Conservation (phyloP, 2,113 vertebrate genomes). For the Probosciger aterrimus region DNA sequence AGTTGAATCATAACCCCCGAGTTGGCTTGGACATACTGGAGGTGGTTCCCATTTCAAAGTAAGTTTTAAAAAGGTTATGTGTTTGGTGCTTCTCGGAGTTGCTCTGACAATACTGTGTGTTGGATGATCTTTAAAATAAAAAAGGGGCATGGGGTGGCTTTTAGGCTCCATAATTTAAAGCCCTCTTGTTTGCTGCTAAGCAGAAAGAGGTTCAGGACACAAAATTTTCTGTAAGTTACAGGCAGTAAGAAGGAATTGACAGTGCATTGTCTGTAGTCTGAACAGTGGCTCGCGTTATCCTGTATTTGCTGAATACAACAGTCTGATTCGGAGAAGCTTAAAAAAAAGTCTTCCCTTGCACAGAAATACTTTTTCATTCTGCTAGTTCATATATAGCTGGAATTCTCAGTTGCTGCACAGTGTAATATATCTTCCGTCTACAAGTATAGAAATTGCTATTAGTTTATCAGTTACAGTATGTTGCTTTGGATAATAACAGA, state of each 20-base stretch:
- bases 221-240: neutral
- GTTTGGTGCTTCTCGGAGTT: neutral
- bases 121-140: neutral
- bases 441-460: neutral
- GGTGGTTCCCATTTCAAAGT: conserved; percentile 98
- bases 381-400: neutral
- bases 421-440: neutral
- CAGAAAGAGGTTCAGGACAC: neutral
- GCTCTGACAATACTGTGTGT: neutral
- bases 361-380: neutral
- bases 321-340: neutral
- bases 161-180: neutral
- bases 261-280: neutral
- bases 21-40: conserved; percentile 93
- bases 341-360: neutral
- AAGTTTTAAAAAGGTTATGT: conserved; percentile 53
- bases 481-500: neutral
- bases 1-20: conserved; percentile 92
- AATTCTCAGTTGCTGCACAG: neutral
- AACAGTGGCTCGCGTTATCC: neutral
- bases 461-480: neutral
- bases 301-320: neutral
- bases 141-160: accelerated
- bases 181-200: neutral
- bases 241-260: neutral